Conservation (phyloP, 2,113 vertebrate species). For the Calonectris borealis region DNA sequence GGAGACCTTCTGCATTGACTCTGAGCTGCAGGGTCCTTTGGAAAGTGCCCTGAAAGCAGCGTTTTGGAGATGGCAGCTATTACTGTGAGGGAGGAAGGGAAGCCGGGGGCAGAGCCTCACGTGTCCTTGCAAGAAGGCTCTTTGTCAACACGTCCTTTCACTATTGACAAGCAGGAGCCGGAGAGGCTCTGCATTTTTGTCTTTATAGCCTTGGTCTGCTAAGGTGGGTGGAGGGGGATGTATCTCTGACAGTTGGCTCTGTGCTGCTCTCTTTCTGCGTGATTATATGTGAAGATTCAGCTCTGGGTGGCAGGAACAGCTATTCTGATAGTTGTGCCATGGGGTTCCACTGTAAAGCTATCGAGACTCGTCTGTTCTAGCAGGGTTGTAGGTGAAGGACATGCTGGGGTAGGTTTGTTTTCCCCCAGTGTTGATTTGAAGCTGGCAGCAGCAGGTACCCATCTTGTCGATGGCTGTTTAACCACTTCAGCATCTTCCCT, state of each 20-base stretch:
- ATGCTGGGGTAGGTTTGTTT: background rate
- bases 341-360: background rate
- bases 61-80: background rate
- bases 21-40: background rate
- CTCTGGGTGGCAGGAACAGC: background rate
- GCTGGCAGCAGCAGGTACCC: background rate
- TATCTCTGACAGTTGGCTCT: constrained; percentile 19
- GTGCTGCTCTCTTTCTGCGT: constrained; percentile 40
- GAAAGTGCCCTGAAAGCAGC: background rate
- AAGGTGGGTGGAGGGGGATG: constrained; percentile 44
- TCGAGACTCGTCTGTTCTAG: accelerated
- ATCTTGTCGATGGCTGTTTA: background rate
- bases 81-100: background rate
- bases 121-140: constrained; percentile 34
- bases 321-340: background rate
- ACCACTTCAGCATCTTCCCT: background rate
- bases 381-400: background rate
- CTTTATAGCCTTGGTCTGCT: constrained; percentile 50
- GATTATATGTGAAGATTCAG: background rate
- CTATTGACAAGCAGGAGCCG: background rate
- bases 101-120: constrained; percentile 25
- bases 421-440: background rate
- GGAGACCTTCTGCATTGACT: background rate
- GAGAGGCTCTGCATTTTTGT: constrained; percentile 16
- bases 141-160: constrained; percentile 33